Evolutionary conservation across 1,140 invertebrate genomes (phyloP).

Genomic region (Eriosoma lanigerum): DNA sequence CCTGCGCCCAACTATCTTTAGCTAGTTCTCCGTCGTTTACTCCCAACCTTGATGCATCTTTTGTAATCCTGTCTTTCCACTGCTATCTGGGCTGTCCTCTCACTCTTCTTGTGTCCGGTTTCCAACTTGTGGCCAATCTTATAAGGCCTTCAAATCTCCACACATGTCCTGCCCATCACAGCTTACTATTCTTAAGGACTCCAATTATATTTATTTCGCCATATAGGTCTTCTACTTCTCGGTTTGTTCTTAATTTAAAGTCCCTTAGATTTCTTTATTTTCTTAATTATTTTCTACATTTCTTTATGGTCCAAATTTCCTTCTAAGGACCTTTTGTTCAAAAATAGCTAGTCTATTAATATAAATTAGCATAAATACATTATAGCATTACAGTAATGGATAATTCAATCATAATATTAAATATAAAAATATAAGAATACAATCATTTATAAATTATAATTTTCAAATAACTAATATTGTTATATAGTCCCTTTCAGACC

Average conservation of each 20-base stretch:
- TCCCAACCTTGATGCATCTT: not conserved
- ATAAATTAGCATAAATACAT: too few relatives aligned
- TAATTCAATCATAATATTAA: too few relatives aligned
- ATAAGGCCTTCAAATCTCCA: constrained; percentile 3
- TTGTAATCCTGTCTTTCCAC: not conserved
- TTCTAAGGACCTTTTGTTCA: not conserved
- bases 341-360: constrained; percentile 10
- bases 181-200: constrained; percentile 11
- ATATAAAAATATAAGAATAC: too few relatives aligned
- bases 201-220: constrained; percentile 1
- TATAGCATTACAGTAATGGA: too few relatives aligned
- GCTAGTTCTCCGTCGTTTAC: constrained; percentile 1
- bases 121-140: not conserved
- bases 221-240: not conserved
- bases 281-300: too few relatives aligned
- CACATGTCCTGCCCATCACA: not conserved
- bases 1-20: not conserved
- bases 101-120: too few relatives aligned
- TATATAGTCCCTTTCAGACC: too few relatives aligned
- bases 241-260: constrained; percentile 1
- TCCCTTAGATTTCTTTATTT: too few relatives aligned
- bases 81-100: not conserved
- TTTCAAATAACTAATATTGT: too few relatives aligned
- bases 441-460: too few relatives aligned
- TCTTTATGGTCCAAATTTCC: constrained; percentile 4